Conservation (phyloP, 1,140 invertebrate genomes). For the Papilio helenus region DNA sequence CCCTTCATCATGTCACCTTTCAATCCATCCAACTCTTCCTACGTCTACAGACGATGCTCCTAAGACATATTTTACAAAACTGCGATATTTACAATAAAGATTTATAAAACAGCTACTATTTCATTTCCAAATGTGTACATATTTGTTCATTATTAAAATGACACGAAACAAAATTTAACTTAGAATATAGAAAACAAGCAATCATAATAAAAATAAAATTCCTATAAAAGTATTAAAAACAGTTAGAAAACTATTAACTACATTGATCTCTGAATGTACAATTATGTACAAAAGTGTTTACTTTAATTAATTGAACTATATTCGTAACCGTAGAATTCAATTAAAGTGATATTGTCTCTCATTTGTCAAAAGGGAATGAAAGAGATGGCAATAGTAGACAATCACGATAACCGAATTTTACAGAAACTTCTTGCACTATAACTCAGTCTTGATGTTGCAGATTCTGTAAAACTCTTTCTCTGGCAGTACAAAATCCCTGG, state of each 20-base stretch:
- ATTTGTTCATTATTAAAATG: background rate
- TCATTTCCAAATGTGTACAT: background rate
- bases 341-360: background rate
- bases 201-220: background rate
- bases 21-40: no score
- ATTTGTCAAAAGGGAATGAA: background rate
- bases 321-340: constrained; percentile 7
- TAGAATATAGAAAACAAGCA: background rate
- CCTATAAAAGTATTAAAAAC: background rate
- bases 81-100: background rate
- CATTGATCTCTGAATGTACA: background rate
- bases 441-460: constrained; percentile 65
- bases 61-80: background rate
- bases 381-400: background rate
- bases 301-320: constrained; percentile 13
- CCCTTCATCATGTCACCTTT: no score
- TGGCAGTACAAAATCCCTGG: constrained; percentile 57
- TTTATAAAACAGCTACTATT: background rate
- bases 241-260: background rate
- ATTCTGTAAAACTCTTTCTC: constrained; percentile 63
- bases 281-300: background rate
- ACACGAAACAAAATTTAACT: background rate
- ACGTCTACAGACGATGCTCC: constrained; percentile 21
- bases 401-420: background rate
- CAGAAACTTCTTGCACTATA: constrained; percentile 48